Evolutionary conservation across 2,888 invertebrate genomes (phyloP).

Genomic region (Diaphora mendica): DNA sequence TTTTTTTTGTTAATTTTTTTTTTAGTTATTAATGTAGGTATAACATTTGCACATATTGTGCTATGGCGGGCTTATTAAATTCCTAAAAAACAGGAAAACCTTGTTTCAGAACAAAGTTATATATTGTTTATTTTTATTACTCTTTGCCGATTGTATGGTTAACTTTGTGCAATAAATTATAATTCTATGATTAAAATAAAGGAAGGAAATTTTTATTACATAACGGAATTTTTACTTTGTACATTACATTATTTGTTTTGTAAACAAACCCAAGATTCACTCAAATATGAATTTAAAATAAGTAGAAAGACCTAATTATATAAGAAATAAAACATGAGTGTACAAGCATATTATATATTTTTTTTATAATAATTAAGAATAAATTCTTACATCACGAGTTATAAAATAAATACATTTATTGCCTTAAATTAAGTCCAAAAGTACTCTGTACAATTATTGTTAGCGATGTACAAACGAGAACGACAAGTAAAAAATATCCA

Average conservation of each 20-base stretch:
- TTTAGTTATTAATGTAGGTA: too few relatives aligned
- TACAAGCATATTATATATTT: slow-evolving; percentile 86
- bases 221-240: not conserved
- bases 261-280: not conserved
- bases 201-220: not conserved
- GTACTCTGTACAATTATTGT: slow-evolving; percentile 87
- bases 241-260: not conserved
- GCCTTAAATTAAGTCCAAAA: slow-evolving; percentile 87
- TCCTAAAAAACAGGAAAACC: not conserved
- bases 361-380: slow-evolving; percentile 86
- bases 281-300: not conserved
- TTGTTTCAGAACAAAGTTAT: not conserved
- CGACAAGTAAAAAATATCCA: slow-evolving; percentile 81
- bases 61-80: not conserved
- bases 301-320: not conserved
- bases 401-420: slow-evolving; percentile 87
- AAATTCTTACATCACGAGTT: slow-evolving; percentile 87
- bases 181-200: not conserved
- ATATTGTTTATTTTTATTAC: too few relatives aligned
- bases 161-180: not conserved
- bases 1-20: too few relatives aligned
- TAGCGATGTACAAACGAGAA: slow-evolving; percentile 87
- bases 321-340: slow-evolving; percentile 74
- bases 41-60: not conserved
- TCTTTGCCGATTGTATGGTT: not conserved